Conservation (phyloP, 2,888 invertebrate species). For the Yponomeuta plumbellus region DNA sequence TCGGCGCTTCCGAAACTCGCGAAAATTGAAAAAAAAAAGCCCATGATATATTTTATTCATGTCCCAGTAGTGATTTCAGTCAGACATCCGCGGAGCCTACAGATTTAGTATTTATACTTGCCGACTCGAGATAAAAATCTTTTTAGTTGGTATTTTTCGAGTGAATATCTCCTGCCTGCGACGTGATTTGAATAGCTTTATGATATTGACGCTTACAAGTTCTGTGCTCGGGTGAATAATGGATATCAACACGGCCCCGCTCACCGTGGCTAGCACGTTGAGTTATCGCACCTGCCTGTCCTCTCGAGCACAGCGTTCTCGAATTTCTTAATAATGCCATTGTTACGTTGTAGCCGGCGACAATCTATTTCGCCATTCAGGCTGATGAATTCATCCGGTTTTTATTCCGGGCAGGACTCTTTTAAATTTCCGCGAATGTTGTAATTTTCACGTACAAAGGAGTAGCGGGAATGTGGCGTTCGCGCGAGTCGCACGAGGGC, state of each 20-base stretch:
- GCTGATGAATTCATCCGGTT: background rate
- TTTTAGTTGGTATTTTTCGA: constrained; percentile 25
- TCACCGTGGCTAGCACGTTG: background rate
- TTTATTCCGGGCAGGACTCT: background rate
- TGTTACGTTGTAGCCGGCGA: background rate
- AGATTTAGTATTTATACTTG: constrained; percentile 18
- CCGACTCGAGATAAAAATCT: constrained; percentile 14
- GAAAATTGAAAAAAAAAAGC: constrained; percentile 16
- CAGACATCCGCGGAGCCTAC: background rate
- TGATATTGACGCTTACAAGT: constrained; percentile 22
- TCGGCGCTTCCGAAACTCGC: constrained; percentile 5
- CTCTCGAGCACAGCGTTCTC: background rate
- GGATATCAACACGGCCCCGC: background rate
- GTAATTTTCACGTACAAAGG: background rate
- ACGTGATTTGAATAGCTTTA: constrained; percentile 36
- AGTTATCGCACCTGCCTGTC: background rate
- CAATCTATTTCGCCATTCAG: background rate
- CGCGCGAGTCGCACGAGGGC: constrained; percentile 21
- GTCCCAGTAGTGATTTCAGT: constrained; percentile 17
- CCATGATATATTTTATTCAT: constrained; percentile 18
- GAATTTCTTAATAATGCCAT: background rate
- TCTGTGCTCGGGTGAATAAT: constrained; percentile 3
- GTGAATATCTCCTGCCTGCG: constrained; percentile 30
- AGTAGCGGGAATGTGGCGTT: background rate
- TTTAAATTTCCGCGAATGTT: background rate